Conservation (phyloP, 2,888 invertebrate genomes). For the Pollenia griseotomentosa region DNA sequence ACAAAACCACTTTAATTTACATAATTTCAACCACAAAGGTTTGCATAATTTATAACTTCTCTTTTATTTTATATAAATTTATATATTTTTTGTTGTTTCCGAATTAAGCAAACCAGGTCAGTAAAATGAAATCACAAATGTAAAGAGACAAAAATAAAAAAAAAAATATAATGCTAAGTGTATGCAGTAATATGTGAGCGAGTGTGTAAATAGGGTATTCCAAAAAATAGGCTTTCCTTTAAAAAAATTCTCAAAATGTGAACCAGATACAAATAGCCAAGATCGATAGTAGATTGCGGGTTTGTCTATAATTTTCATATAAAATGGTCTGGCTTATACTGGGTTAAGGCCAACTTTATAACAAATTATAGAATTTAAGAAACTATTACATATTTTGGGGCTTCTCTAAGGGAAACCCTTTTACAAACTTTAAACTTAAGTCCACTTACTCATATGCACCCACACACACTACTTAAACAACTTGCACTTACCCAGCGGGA, state of each 20-base stretch:
- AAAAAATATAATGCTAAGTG: conserved; percentile 8
- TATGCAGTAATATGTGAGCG: neutral
- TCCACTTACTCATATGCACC: conserved; percentile 5
- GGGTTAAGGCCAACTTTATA: no score
- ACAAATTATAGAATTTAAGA: neutral
- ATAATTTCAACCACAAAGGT: conserved; percentile 72
- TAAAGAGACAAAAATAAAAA: conserved; percentile 55
- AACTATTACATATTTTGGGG: neutral
- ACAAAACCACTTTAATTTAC: conserved; percentile 72
- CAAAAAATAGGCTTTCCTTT: no score
- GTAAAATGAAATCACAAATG: conserved; percentile 69
- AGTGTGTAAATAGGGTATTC: neutral
- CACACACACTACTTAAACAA: neutral
- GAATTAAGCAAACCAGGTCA: conserved; percentile 70
- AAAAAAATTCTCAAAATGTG: no score
- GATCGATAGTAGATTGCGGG: no score
- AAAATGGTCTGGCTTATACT: no score
- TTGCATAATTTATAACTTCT: conserved; percentile 70
- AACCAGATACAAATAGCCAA: no score
- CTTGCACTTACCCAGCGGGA: neutral
- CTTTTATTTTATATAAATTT: conserved; percentile 22
- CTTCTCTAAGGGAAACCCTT: neutral
- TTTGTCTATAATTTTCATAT: no score
- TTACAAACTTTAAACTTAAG: neutral
- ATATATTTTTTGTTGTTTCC: conserved; percentile 18